Percentiles rank a stretch among this genome's conserved stretches.
These are phyloP conservation scores for Poeciliopsis infans DNA, from an alignment of 2,797 vertebrate species.

Conservation along the genomic window DNA sequence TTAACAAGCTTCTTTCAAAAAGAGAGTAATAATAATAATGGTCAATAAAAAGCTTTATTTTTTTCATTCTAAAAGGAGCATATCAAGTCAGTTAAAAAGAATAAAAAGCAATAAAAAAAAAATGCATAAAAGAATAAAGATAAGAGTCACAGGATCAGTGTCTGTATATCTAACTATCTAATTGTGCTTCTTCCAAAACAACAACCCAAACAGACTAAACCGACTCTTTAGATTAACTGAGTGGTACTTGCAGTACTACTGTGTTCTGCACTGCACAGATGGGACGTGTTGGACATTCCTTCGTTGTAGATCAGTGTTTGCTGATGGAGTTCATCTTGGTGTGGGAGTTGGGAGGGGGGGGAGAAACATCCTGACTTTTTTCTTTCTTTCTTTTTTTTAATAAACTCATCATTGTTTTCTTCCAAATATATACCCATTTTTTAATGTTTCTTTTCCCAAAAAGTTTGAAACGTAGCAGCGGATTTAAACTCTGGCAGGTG, in stretches of 20 bases:
- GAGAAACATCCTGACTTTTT: background rate
- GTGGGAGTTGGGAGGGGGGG: background rate
- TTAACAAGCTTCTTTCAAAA: too few relatives aligned
- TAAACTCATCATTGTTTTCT: background rate
- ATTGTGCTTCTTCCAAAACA: too few relatives aligned
- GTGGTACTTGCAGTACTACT: background rate
- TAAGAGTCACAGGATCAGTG: too few relatives aligned
- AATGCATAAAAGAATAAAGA: too few relatives aligned
- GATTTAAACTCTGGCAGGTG: background rate
- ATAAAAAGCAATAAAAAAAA: too few relatives aligned
- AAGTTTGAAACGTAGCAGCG: background rate
- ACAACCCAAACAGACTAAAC: background rate
- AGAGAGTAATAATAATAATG: too few relatives aligned
- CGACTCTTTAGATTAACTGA: background rate
- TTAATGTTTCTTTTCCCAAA: background rate
- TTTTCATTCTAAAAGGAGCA: too few relatives aligned
- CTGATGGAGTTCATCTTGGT: background rate
- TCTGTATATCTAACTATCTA: too few relatives aligned
- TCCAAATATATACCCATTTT: background rate
- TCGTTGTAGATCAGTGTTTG: background rate
- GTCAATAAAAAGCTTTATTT: too few relatives aligned
- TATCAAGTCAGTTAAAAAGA: too few relatives aligned
- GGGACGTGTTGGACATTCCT: background rate
- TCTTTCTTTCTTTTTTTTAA: too few relatives aligned
- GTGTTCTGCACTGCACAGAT: background rate